Evolutionary conservation across 2,797 vertebrate species (phyloP).

Genomic region (Enteromius unitaeniatus): DNA sequence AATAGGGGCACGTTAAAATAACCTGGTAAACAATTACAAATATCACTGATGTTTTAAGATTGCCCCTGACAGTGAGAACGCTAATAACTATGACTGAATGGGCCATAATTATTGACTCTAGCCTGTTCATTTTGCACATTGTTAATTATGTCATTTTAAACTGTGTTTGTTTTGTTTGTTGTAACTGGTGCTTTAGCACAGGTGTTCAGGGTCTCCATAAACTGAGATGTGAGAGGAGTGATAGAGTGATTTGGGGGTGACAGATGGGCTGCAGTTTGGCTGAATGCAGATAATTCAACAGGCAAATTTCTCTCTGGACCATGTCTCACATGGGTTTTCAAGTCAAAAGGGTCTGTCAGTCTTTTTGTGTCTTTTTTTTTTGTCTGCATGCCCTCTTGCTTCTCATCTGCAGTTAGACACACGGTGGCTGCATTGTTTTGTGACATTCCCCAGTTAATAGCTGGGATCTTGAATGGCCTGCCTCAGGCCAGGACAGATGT

Average conservation of each 20-base stretch:
- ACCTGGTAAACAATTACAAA: background rate
- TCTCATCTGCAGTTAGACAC: slow-evolving; percentile 13
- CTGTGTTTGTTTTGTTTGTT: slow-evolving; percentile 10
- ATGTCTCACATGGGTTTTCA: slow-evolving; percentile 20
- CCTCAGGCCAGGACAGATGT: slow-evolving; percentile 60
- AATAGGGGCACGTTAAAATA: no score
- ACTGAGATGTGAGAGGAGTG: slow-evolving; percentile 1
- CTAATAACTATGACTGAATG: background rate
- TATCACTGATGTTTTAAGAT: background rate
- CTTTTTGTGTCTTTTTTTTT: slow-evolving; percentile 6
- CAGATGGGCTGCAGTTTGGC: background rate
- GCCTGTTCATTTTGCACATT: slow-evolving; percentile 17
- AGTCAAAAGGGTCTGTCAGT: slow-evolving; percentile 44
- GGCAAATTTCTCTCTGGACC: slow-evolving; percentile 10
- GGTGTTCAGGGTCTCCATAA: background rate
- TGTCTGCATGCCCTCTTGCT: slow-evolving; percentile 4
- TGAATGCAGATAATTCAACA: slow-evolving; percentile 22
- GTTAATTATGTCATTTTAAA: background rate
- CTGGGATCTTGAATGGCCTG: slow-evolving; percentile 55
- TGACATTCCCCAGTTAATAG: slow-evolving; percentile 30
- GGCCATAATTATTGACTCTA: background rate
- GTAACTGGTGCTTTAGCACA: slow-evolving; percentile 3
- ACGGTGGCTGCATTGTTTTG: slow-evolving; percentile 43
- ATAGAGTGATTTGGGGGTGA: background rate
- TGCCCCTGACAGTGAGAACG: background rate